Evolutionary conservation across 2,797 vertebrate genomes (phyloP).

Genomic region (Myotis pilosus): DNA sequence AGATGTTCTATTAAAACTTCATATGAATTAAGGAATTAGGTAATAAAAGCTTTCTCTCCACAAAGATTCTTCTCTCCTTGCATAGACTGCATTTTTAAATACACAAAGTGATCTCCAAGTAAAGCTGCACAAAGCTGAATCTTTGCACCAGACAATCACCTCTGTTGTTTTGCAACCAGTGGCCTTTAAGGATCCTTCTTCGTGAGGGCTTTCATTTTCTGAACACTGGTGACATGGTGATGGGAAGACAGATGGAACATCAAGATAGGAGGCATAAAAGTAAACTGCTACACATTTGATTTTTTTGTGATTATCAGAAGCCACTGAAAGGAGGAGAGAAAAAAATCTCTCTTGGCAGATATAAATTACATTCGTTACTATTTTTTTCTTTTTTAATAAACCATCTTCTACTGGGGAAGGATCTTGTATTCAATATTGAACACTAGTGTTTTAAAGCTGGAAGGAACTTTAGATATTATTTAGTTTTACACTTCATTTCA

Average conservation of each 20-base stretch:
- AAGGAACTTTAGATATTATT: slow-evolving; percentile 44
- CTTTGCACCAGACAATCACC: slow-evolving; percentile 19
- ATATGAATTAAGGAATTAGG: slow-evolving; percentile 24
- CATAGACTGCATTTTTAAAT: slow-evolving; percentile 56
- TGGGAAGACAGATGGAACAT: slow-evolving; percentile 40
- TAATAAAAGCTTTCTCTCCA: slow-evolving; percentile 55
- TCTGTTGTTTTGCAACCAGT: slow-evolving; percentile 15
- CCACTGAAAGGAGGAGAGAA: slow-evolving; percentile 32
- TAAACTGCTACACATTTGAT: slow-evolving; percentile 17
- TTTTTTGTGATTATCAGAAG: slow-evolving; percentile 64
- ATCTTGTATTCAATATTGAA: slow-evolving; percentile 50
- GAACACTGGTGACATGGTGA: not conserved
- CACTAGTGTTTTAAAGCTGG: slow-evolving; percentile 32
- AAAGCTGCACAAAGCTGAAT: slow-evolving; percentile 7
- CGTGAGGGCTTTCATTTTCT: slow-evolving; percentile 51
- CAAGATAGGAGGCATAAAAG: slow-evolving; percentile 54
- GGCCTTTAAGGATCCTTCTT: slow-evolving; percentile 21
- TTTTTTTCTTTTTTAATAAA: slow-evolving; percentile 54
- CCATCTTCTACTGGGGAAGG: slow-evolving; percentile 24
- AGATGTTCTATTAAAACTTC: slow-evolving; percentile 59
- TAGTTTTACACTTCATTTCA: slow-evolving; percentile 40
- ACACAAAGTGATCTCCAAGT: slow-evolving; percentile 11
- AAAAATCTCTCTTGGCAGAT: slow-evolving; percentile 54
- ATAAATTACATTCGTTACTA: slow-evolving; percentile 47
- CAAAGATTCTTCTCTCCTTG: slow-evolving; percentile 18